A percentile compares a stretch with the other conserved stretches of the same genome.
Evolutionary conservation across 2,113 vertebrate species (phyloP).

Genomic region (Antechinus stuartii): DNA sequence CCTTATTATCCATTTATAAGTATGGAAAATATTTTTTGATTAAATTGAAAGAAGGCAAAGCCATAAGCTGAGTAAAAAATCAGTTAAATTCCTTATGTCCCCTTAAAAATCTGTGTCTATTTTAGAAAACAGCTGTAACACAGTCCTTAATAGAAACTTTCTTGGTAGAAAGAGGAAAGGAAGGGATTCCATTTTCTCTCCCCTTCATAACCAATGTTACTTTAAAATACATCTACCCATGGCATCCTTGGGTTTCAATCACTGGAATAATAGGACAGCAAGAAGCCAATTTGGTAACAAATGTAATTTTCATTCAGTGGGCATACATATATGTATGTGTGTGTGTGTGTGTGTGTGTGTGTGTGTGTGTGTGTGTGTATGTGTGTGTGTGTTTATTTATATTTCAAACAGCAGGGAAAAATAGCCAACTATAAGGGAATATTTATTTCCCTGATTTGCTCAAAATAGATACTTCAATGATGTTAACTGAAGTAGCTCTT

Average conservation of each 20-base stretch:
- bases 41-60: neutral
- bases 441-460: neutral
- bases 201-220: neutral
- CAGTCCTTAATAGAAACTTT: neutral
- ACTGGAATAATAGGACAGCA: neutral
- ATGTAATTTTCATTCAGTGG: neutral
- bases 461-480: neutral
- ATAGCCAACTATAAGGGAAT: neutral
- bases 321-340: neutral
- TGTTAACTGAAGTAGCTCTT: neutral
- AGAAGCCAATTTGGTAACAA: neutral
- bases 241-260: neutral
- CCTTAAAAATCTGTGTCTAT: neutral
- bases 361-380: no score
- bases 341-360: no score
- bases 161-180: neutral
- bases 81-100: neutral
- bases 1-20: neutral
- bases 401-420: neutral
- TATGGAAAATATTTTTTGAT: neutral
- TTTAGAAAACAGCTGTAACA: neutral
- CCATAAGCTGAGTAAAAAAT: neutral
- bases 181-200: neutral
- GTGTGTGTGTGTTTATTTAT: neutral
- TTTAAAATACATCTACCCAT: neutral